Percentiles rank a stretch among this genome's conserved stretches.
Conservation (phyloP, 2,113 vertebrate genomes). For the Leptocoma aspasia region DNA sequence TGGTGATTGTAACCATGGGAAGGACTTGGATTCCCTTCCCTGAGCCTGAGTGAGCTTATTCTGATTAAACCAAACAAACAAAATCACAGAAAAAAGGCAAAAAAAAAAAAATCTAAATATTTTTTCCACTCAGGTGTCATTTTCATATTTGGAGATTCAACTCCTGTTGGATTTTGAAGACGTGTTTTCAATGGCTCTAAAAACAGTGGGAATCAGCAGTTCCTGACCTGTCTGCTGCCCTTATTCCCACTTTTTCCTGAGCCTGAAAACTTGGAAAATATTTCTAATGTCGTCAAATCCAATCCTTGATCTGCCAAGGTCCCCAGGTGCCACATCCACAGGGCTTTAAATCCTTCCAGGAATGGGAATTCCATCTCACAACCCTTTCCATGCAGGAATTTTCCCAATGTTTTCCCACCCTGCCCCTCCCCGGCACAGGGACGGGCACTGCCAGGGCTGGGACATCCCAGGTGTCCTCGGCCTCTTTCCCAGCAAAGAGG, state of each 20-base stretch:
- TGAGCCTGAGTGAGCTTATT: neutral
- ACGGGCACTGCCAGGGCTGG: neutral
- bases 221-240: neutral
- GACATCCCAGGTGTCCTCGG: neutral
- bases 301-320: neutral
- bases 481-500: neutral
- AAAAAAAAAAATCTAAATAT: too few relatives aligned
- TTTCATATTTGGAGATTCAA: neutral
- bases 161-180: neutral
- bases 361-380: neutral
- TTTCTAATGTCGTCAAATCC: neutral
- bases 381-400: neutral
- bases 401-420: neutral
- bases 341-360: neutral
- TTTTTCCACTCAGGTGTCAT: neutral
- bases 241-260: neutral
- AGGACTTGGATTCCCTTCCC: neutral
- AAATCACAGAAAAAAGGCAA: neutral
- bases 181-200: neutral
- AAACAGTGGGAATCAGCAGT: neutral
- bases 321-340: neutral
- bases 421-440: neutral
- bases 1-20: slow-evolving; percentile 55
- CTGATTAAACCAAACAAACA: neutral
- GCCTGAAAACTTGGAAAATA: neutral